phyloP scores from a whole-genome alignment of 2,113 vertebrate species.

The Lepus timidus region DNA sequence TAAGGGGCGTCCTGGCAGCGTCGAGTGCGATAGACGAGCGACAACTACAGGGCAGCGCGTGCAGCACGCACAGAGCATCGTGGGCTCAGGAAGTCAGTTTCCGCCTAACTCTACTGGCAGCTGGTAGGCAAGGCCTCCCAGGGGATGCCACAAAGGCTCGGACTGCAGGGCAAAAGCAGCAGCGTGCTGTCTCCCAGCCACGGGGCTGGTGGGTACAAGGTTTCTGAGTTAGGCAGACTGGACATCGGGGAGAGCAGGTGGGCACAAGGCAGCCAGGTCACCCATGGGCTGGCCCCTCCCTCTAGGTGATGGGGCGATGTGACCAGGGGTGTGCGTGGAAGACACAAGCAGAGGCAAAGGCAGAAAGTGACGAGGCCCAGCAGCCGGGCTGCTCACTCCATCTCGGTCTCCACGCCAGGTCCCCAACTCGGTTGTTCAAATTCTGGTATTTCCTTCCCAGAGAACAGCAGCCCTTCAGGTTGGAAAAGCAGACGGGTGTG shows the following conservation, averaged over 20 bases:
- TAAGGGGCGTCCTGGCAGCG: neutral
- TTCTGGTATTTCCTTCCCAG: neutral
- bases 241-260: neutral
- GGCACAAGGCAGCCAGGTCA: neutral
- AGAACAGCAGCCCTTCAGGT: neutral
- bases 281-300: neutral
- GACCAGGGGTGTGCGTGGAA: neutral
- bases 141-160: neutral
- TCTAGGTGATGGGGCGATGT: neutral
- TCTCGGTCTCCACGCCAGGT: neutral
- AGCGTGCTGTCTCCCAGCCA: neutral
- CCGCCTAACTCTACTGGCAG: neutral
- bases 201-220: neutral
- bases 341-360: neutral
- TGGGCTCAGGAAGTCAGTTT: neutral
- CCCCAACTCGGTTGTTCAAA: neutral
- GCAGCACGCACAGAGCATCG: fast-evolving
- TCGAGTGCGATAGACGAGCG: neutral
- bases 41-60: fast-evolving
- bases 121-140: neutral
- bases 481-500: neutral
- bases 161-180: neutral
- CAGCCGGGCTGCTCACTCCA: neutral
- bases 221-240: neutral
- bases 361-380: neutral